These are phyloP conservation scores for Channa maculata DNA, from an alignment of 2,113 vertebrate genomes.

Conservation along the genomic window DNA sequence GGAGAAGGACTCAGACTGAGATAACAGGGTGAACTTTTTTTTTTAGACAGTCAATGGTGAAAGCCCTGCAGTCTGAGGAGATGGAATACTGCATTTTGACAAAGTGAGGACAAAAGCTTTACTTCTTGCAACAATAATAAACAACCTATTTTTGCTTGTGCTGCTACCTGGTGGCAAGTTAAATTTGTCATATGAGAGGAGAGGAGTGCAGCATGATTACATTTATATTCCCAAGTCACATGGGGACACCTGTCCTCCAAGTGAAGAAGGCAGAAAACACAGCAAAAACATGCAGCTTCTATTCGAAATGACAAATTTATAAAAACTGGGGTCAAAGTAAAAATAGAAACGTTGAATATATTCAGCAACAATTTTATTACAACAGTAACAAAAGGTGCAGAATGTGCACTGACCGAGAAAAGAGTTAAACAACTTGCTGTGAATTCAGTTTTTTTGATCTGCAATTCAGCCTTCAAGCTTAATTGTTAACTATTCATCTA, in stretches of 20 bases:
- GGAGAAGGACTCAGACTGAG: constrained; percentile 19
- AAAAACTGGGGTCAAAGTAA: constrained; percentile 13
- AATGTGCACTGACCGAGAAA: not conserved
- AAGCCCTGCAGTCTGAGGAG: constrained; percentile 17
- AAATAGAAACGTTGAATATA: constrained; percentile 1
- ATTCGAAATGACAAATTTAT: not conserved
- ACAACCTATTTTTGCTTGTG: constrained; percentile 19
- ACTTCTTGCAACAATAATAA: constrained; percentile 46
- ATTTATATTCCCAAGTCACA: constrained; percentile 23
- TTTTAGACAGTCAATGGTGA: constrained; percentile 9
- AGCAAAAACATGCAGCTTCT: constrained; percentile 9
- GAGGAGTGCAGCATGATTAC: constrained; percentile 20
- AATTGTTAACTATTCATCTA: not conserved
- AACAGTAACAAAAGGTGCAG: not conserved
- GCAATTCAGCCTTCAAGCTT: not conserved
- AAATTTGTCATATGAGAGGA: constrained; percentile 41
- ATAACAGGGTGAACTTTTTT: constrained; percentile 24
- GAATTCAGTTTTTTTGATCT: not conserved
- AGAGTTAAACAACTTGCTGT: not conserved
- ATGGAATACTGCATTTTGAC: constrained; percentile 23
- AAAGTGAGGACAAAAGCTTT: constrained; percentile 31
- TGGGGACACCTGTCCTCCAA: constrained; percentile 44
- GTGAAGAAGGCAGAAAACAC: constrained; percentile 23
- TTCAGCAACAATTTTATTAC: not conserved
- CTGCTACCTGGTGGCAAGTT: constrained; percentile 23